Base-by-base conservation (phyloP, 2,113 vertebrate genomes). In the Caracal caracal region DNA sequence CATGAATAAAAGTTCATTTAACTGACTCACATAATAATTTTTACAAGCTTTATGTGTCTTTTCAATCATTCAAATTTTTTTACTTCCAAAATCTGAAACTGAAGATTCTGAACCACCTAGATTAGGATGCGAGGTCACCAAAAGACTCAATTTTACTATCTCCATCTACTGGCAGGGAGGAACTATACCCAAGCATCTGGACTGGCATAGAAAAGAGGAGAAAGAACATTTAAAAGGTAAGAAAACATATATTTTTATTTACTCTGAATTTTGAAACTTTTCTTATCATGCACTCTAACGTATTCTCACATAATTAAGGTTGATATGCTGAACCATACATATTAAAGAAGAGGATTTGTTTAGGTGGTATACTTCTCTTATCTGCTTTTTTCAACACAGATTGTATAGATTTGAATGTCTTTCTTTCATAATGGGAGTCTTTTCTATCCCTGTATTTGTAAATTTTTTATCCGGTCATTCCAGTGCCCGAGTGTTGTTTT, bases 171-270 rank as follows among this genome's bases (percentile, higher is more conserved):
- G 98, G 98, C 98, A 98, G 98, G 97, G 96, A 98, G 93, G 98
- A 98, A 97, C 96, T 98, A 95, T 96, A 93, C 95, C 97, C 97
- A 97, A 82, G 92, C 97, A 84, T 97, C 97, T 98, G 98, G 97
- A 98, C 98, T 98, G 98, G 98, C 97, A 98, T 98, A 98, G 97
- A 97, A 98, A 98, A 98, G 96, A 98, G 94, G 96, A 98, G 98
- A 98, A 97, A 98, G 97, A 97, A 88, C 97, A 98, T 98, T 98
- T 97, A 92, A 98, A 98, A 98, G 98, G 98, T 98, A 98, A 98
- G 98, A 53, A 68, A 97, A 85, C 2, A 16, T 90, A 97, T 91
- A 15, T 96, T 97, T 95, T 94, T 93, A 95, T 97, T 94, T 97
- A 78, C 80, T 97, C 75, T 97, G 73, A 88, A 81, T 70, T 66